Percentiles rank a stretch among this genome's conserved stretches.
These are phyloP conservation scores for Scrobipalpa atriplicella DNA, from an alignment of 2,888 invertebrate species.

Conservation along the genomic window DNA sequence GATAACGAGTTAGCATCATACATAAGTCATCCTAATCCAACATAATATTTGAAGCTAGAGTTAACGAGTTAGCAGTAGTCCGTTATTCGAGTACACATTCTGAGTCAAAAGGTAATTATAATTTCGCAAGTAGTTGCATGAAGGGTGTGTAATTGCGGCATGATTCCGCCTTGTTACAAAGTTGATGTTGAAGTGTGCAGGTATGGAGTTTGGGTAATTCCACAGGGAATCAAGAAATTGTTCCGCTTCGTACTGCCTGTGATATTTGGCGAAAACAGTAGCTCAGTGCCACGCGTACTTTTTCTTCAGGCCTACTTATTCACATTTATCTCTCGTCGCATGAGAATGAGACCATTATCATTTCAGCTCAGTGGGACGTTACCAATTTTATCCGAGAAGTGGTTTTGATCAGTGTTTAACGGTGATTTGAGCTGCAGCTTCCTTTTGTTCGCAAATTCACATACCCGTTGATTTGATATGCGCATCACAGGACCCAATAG, in stretches of 20 bases:
- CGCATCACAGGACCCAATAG: no score
- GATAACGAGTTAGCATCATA: background rate
- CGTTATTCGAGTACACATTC: background rate
- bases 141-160: slow-evolving; percentile 23
- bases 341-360: no score
- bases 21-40: no score
- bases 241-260: background rate
- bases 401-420: no score
- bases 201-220: background rate
- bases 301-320: no score
- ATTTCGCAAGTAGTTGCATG: slow-evolving; percentile 17
- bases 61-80: background rate
- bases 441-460: no score
- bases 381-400: no score
- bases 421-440: no score
- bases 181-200: slow-evolving; percentile 27
- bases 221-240: background rate
- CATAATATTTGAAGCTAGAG: background rate
- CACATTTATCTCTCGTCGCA: no score
- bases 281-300: no score
- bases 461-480: no score
- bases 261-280: background rate
- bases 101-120: slow-evolving; percentile 6
- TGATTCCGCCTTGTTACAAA: slow-evolving; percentile 33
- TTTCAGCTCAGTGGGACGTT: no score